Evolutionary conservation across 30 jellyfish, hydroid and myxozoan species (phyloP), one percentile per base, ranked within the genome.

Genomic region (Aurelia coerulea): DNA sequence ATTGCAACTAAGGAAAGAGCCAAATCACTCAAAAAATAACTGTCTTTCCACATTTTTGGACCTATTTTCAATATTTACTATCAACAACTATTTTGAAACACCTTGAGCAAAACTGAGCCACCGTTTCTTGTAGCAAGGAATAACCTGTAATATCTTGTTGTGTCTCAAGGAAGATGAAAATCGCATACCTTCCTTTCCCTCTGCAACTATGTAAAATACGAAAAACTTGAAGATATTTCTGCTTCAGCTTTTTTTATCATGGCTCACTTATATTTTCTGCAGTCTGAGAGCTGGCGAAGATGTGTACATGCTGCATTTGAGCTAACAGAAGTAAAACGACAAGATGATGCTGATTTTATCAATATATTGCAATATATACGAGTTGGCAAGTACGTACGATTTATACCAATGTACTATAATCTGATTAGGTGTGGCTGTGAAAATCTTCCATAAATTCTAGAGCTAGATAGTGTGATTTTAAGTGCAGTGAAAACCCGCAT

Each of bases 211-310:
- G 11, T 62, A n/a, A 17, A 1, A 62, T n/a, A 6, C 35, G 10
- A 17, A 10, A 62, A 4, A 62, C 32, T 18, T n/a, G 5, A 3
- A 23, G 18, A 17, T 23, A 29, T 9, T 7, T 65, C 53, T 65
- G 46, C 17, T 4, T 33, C 12, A 65, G 2, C 4, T 4, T 0
- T 19, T 39, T 10, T 19, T 10, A 5, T 16, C 46, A 6, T 71
- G 13, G 0, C 18, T 49, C 65, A 16, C n/a, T 17, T 46, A 4
- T 9, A 41, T 68, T 18, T 23, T 14, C 49, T 79, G 14, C 60
- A 96, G 99, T 90, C 98, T 2, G 94, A 96, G 62, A 59, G 97
- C 73, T 96, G 99, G 99, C 62, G 80, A 54, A 68, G 52, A n/a
- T 90, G 97, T 35, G 79, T 96, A 5, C 85, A 83, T 46, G 64